Conservation (phyloP, 2,888 invertebrate genomes). For the Sphaeridia pumilis region DNA sequence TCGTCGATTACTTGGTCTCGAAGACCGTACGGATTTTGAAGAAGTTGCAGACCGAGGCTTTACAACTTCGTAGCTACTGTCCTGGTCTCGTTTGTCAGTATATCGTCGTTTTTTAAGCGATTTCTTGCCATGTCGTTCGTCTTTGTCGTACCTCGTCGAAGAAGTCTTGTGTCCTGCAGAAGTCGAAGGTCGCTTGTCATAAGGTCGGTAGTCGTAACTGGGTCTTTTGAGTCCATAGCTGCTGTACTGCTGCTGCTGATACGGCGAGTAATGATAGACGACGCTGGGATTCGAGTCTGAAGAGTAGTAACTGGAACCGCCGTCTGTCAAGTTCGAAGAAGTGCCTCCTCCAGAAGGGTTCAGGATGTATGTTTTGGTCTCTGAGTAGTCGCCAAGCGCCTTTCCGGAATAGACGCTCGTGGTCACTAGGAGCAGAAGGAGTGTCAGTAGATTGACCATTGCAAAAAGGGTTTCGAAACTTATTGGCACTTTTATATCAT, state of each 20-base stretch:
- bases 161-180: no score
- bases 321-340: background rate
- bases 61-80: background rate
- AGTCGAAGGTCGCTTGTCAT: no score
- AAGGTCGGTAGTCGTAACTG: background rate
- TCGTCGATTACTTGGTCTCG: background rate
- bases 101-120: background rate
- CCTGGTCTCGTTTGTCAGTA: no score
- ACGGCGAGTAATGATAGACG: background rate
- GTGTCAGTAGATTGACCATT: background rate
- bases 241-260: background rate
- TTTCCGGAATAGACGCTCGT: no score
- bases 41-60: no score
- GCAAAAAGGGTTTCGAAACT: background rate
- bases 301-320: background rate
- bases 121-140: background rate
- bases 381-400: no score
- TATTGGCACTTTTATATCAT: background rate
- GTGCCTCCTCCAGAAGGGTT: background rate
- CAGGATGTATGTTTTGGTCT: background rate
- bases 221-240: no score
- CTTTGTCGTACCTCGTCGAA: background rate
- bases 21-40: no score
- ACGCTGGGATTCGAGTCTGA: background rate
- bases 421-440: background rate